Evolutionary conservation across 2,113 vertebrate genomes (phyloP).

Genomic region (Gymnarchus niloticus): DNA sequence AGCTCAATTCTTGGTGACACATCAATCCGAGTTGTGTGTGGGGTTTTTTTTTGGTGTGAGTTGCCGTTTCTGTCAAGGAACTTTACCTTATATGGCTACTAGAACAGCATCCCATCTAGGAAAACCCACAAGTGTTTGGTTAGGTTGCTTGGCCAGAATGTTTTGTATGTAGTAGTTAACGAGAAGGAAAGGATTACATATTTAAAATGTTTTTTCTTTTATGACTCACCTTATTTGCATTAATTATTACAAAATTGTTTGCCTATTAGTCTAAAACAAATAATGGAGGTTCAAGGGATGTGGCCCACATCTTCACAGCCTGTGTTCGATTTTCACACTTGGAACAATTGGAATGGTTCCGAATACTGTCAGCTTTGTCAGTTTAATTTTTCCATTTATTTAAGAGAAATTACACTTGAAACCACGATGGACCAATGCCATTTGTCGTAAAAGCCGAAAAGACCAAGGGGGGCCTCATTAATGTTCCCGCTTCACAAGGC

Average conservation of each 20-base stretch:
- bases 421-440: background rate
- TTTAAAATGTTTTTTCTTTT: background rate
- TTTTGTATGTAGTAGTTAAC: background rate
- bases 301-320: too few relatives aligned
- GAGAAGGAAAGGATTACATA: background rate
- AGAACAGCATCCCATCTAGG: background rate
- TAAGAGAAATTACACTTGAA: background rate
- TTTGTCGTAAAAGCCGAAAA: background rate
- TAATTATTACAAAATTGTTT: background rate
- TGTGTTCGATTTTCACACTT: slow-evolving; percentile 4
- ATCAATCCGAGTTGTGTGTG: too few relatives aligned
- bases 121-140: background rate
- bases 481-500: background rate
- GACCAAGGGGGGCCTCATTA: too few relatives aligned
- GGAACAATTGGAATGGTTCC: background rate
- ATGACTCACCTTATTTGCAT: background rate
- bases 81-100: background rate
- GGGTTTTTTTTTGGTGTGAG: background rate
- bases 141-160: background rate
- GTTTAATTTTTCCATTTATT: background rate
- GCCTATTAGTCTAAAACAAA: background rate
- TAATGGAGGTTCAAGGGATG: background rate
- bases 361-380: background rate
- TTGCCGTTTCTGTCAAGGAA: background rate
- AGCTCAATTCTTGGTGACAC: background rate